Conservation (phyloP, 2,113 vertebrate species). For the Eulacestoma nigropectus region DNA sequence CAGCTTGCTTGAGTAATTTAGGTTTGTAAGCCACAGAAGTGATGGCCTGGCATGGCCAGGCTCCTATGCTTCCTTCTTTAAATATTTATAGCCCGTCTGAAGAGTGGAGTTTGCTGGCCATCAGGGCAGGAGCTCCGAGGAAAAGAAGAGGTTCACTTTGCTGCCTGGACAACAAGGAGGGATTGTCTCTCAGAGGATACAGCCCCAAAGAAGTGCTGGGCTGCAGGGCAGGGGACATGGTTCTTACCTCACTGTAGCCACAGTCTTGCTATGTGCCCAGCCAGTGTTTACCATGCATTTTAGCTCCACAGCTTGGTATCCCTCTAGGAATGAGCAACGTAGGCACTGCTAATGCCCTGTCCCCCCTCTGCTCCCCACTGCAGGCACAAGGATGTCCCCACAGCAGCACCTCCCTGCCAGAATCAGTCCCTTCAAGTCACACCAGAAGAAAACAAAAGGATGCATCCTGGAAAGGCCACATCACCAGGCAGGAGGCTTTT, state of each 20-base stretch:
- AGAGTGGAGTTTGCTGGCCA: background rate
- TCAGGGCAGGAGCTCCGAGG: background rate
- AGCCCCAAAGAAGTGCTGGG: background rate
- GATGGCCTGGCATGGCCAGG: background rate
- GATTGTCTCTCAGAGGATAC: accelerated
- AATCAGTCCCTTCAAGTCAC: background rate
- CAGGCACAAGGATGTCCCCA: background rate
- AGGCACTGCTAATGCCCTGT: background rate
- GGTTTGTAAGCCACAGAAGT: background rate
- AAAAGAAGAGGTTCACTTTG: background rate
- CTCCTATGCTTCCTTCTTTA: background rate
- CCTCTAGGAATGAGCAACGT: accelerated
- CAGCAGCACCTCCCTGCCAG: background rate
- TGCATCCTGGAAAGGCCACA: background rate
- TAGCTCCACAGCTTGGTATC: background rate
- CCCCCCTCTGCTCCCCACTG: accelerated
- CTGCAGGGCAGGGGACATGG: background rate
- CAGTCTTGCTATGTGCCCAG: background rate
- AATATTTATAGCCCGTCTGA: background rate
- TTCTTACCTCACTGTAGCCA: background rate
- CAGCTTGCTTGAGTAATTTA: accelerated
- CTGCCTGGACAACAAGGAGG: background rate
- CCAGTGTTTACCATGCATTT: background rate
- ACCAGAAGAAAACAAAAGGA: background rate
- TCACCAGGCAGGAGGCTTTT: background rate